Evolutionary conservation across 2,888 invertebrate species (phyloP), one percentile per base, ranked within the genome.

Genomic region (Psylliodes chrysocephalus): DNA sequence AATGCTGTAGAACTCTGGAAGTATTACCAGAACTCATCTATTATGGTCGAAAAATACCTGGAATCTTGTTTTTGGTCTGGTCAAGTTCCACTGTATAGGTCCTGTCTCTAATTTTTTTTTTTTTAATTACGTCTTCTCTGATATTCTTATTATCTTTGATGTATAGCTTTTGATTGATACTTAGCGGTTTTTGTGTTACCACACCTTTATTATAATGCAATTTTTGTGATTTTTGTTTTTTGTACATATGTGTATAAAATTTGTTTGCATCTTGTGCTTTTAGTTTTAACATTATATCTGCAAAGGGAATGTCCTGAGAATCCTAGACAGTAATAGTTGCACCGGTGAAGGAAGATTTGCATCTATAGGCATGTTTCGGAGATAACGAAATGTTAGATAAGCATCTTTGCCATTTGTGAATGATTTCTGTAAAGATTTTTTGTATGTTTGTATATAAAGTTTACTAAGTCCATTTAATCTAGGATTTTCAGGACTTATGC

Each of bases 381-480:
- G 46, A 6, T 64, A 30, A 7, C 62, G 30, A 19, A 67, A 35
- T 18, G 62, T 60, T 28, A 63, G 40, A 35, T 67, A 15, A 35
- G 64, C 52, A 38, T 67, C 67, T 49, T 46, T 49, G n/a, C 56
- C 25, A 47, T 61, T 44, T 1, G 12, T 25, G 19, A 35, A 3
- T n/a, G 46, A n/a, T 61, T 68, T 68, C 47, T 64, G 60, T 10
- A 64, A 15, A 22, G 63, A 14, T 14, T 60, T 64, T 60, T 69
- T 67, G 10, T 35, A 12, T 12, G 59, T 69, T 46, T 68, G 62
- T 10, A 69, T 60, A 14, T 35, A 44, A 33, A 63, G 33, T 61
- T 66, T 65, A n/a, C 65, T 59, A 25, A 65, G 19, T 7, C 65
- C 65, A 46, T 69, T 66, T 3, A 53, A 60, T 59, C 64, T 49